Evolutionary conservation across 2,797 vertebrate species (phyloP), one percentile per base, ranked within the genome.

Genomic region (Etheostoma nigrum): DNA sequence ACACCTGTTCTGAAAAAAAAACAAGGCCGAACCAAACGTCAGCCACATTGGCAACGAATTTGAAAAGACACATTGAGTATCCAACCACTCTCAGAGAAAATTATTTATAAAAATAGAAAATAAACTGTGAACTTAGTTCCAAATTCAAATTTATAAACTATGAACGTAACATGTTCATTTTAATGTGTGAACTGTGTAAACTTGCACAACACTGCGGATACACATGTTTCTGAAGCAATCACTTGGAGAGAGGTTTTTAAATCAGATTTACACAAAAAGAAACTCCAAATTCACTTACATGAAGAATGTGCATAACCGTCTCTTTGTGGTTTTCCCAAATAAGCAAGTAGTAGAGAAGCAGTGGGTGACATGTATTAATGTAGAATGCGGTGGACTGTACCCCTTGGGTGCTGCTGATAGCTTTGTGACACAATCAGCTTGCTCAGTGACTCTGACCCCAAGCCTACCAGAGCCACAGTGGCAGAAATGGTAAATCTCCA

Each of bases 401-500:
- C 52, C 61, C 67, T 72, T 75, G 63, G 75, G 53, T 60, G 74
- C 60, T 33, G 72, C 59, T 79, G 77, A 76, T 67, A 82, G 65
- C 57, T 72, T 67, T 27, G 55, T 76, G 79, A 82, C 70, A 84
- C 75, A 67, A 72, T 81, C 79, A 45, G 71, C 67, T 74, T 53
- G 47, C 63, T 79, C 58, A 21, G 68, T 71, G 63, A 71, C 62
- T 76, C 66, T 64, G 74, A 84, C 59, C 51, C 44, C 69, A 65
- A 81, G 51, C 82, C 69, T 27, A 61, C 73, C 55, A 72, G 51
- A 82, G 78, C 78, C 65, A 53, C 53, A 36, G 54, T 8, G 51
- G 69, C 66, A 72, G 66, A 81, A 83, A 67, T 55, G 71, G 47
- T 62, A 90, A 82, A 91, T 89, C 84, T 90, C 79, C 62, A 78